Base-by-base conservation (phyloP, 2,888 invertebrate species). In the Endotricha flammealis region DNA sequence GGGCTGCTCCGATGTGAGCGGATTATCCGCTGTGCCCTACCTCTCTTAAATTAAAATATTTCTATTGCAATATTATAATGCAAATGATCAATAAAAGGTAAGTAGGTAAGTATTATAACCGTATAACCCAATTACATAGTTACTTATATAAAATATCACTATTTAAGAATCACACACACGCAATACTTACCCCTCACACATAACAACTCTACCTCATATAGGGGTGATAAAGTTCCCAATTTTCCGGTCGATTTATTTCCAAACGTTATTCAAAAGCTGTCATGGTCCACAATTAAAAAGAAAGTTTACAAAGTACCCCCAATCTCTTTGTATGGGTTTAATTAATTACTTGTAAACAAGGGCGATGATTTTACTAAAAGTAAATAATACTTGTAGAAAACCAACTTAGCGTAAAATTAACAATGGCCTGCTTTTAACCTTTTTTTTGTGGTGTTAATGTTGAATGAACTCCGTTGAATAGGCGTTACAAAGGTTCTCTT, bases 271-370 rank as follows among this genome's bases (percentile, higher is more conserved):
- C 57, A 64, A 75, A 71, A 51, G 50, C 56, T 65, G 80, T 76
- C 80, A 80, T 68, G 71, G 59, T 57, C 55, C 63, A 69, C 67
- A 73, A 76, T 77, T 71, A 72, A 75, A 72, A 72, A 71, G 70
- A 67, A 66, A 65, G 53, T 49, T 48, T 46, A 54, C 50, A 52
- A 57, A 65, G 47, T 60, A 56, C 53, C 51, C 50, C 58, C 55
- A 56, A 54, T 54, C 60, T 59, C 62, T 72, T 81, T 80, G 79
- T 81, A 64, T 55, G 50, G 42, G 50, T 68, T 64, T 85, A 85
- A 85, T 86, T 86, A 85, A 85, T 85, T 85, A 83, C 66, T 65
- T 64, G 70, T 75, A 83, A 85, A 86, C 83, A 85, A 82, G 81
- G 68, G 65, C 73, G 78, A 85, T 83, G 83, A 83, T 78, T 75